Evolutionary conservation across 2,888 invertebrate species (phyloP).

Genomic region (Scaptomyza tumidula): DNA sequence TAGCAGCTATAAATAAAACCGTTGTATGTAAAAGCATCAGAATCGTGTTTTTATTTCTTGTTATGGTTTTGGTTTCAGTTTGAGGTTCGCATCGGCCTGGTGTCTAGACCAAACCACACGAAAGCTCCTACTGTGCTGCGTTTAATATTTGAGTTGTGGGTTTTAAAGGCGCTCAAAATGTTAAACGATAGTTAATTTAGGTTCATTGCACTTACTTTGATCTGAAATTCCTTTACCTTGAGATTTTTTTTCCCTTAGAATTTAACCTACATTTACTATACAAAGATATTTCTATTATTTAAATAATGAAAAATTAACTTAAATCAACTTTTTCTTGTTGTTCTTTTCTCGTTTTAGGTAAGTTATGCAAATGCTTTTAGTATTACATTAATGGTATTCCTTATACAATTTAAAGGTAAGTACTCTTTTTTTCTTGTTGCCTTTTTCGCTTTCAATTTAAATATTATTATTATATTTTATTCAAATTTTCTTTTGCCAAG

Average conservation of each 20-base stretch:
- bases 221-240: neutral
- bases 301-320: too few relatives aligned
- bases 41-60: neutral
- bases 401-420: neutral
- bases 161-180: too few relatives aligned
- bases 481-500: too few relatives aligned
- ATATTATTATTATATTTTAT: too few relatives aligned
- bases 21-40: neutral
- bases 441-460: too few relatives aligned
- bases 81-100: neutral
- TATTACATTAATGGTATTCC: neutral
- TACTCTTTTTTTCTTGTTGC: too few relatives aligned
- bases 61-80: neutral
- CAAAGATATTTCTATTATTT: too few relatives aligned
- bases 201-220: neutral
- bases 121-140: neutral
- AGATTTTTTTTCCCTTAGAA: too few relatives aligned
- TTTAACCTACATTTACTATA: neutral
- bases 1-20: constrained; percentile 33
- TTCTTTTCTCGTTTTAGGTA: neutral
- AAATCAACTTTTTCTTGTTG: too few relatives aligned
- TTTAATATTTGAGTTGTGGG: neutral
- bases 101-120: too few relatives aligned
- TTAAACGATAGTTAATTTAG: neutral
- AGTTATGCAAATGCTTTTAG: neutral